Evolutionary conservation across 2,113 vertebrate species (phyloP).

Genomic region (Sinocyclocheilus rhinocerous): DNA sequence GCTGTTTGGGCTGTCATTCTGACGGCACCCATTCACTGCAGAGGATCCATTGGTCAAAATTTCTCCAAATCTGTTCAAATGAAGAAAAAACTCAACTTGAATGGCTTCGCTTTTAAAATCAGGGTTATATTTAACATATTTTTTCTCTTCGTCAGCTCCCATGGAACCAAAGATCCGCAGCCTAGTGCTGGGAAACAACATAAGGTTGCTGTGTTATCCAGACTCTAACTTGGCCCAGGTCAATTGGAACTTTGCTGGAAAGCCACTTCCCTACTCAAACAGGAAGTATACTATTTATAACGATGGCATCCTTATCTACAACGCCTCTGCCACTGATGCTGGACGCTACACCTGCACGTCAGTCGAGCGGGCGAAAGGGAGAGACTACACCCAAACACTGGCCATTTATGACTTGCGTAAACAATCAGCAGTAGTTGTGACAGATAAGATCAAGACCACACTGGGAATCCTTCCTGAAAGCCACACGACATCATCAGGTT

Average conservation of each 20-base stretch:
- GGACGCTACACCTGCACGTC: conserved; percentile 73
- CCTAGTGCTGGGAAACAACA: conserved; percentile 67
- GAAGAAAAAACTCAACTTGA: no score
- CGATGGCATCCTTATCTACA: conserved; percentile 68
- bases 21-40: no score
- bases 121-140: background rate
- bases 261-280: conserved; percentile 53
- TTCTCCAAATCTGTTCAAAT: no score
- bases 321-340: conserved; percentile 51
- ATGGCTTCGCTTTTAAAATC: background rate
- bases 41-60: no score
- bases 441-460: background rate
- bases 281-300: conserved; percentile 67
- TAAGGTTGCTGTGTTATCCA: conserved; percentile 64
- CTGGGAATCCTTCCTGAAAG: background rate
- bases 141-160: conserved; percentile 57
- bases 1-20: no score
- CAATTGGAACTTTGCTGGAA: conserved; percentile 66
- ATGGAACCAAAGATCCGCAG: conserved; percentile 46
- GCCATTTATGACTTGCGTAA: conserved; percentile 62
- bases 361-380: conserved; percentile 61
- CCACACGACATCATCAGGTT: background rate
- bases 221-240: conserved; percentile 73
- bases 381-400: conserved; percentile 57
- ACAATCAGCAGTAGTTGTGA: conserved; percentile 37